Conservation (phyloP, 2,888 invertebrate genomes). For the Latheticus oryzae region DNA sequence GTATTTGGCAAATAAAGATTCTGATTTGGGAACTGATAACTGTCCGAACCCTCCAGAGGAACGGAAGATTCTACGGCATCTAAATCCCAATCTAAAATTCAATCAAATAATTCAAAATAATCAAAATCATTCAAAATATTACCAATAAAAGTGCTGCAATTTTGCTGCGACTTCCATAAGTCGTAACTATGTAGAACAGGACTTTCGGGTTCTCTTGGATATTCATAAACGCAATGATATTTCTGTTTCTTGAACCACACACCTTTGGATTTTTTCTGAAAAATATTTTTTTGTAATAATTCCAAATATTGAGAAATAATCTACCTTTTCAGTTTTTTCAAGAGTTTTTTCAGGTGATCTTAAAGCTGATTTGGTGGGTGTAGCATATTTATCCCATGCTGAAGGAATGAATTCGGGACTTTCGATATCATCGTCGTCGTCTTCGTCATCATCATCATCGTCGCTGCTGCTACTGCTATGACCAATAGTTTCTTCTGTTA, state of each 20-base stretch:
- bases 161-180: constrained; percentile 61
- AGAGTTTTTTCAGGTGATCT: constrained; percentile 71
- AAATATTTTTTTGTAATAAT: too few relatives aligned
- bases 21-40: constrained; percentile 48
- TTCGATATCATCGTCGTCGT: constrained; percentile 75
- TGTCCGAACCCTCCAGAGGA: constrained; percentile 44
- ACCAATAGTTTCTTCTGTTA: constrained; percentile 56
- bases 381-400: constrained; percentile 83
- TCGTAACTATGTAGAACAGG: constrained; percentile 61
- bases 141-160: constrained; percentile 67
- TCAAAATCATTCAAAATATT: constrained; percentile 34
- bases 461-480: constrained; percentile 64
- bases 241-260: constrained; percentile 87
- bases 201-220: constrained; percentile 77
- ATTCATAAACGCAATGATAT: constrained; percentile 87
- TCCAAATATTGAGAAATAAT: constrained; percentile 8
- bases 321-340: constrained; percentile 54
- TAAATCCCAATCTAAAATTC: constrained; percentile 64
- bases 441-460: too few relatives aligned
- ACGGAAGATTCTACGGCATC: constrained; percentile 57
- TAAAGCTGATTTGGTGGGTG: constrained; percentile 80
- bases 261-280: constrained; percentile 60
- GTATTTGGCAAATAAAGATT: constrained; percentile 47
- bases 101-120: neutral
- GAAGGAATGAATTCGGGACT: constrained; percentile 79